Evolutionary conservation across 2,888 invertebrate genomes (phyloP), one percentile per base, ranked within the genome.

Genomic region (Poecilobothrus nobilitatus): DNA sequence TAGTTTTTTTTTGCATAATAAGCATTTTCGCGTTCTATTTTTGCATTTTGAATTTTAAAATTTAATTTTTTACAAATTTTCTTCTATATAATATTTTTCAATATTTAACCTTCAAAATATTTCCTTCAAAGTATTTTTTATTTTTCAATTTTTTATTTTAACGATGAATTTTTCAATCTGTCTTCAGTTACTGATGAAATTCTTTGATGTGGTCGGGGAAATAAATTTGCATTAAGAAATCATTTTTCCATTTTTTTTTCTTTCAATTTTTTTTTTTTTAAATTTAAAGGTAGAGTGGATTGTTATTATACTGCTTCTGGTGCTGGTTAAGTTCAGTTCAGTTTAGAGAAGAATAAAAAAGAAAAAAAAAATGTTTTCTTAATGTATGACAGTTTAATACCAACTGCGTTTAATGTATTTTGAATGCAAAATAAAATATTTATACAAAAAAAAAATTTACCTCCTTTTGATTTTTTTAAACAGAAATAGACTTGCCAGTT

Each of bases 341-440:
- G 3, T 27, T 27, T 53, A 18, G 18, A 53, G 18, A 53, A 53
- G 15, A 15, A 53, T 53, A 18, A 15, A 53, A 18, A 53, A 18
- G 18, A 53, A 53, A 53, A 53, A 9, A 53, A 53, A 53, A 53
- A 2, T 18, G 9, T 53, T 53, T 53, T 53, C 15, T 53, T 53
- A 53, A 53, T 53, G 53, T 15, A 53, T 53, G 53, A 53, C 53
- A 53, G 53, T 63, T 63, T 63, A 22, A 63, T 22, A 65, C 20
- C 65, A 65, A 65, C 65, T 65, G 65, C 65, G 65, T 65, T 65
- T 65, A 65, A 65, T 65, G 65, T 65, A 33, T 65, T 65, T 65
- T 37, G 27, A 65, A 65, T 65, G 65, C 65, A 65, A 65, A 65
- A 37, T 37, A 34, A 34, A 65, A 27, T 27, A 27, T 27, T 4